These are phyloP conservation scores for Lophotriccus pileatus DNA, from an alignment of 2,797 vertebrate genomes.

Conservation along the genomic window DNA sequence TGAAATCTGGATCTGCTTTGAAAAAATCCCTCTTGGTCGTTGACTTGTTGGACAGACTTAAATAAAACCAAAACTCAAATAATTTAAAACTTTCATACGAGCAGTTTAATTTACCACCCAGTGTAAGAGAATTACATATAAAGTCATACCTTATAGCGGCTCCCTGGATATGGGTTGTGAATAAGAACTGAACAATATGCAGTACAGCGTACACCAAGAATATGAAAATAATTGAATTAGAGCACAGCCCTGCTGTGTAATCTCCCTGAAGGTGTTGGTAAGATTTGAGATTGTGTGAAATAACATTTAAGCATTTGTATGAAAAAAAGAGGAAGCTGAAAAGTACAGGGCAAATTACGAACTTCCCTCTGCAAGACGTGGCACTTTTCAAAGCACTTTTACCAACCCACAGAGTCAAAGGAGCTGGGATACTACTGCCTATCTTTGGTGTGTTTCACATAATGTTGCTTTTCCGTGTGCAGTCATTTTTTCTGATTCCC, in stretches of 20 bases:
- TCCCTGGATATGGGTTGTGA: background rate
- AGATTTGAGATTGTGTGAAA: background rate
- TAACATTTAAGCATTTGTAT: background rate
- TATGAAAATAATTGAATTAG: background rate
- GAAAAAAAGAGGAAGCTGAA: background rate
- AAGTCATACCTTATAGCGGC: background rate
- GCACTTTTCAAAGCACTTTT: background rate
- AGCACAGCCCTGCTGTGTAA: background rate
- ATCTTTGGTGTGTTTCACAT: rapidly evolving
- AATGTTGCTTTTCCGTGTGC: background rate
- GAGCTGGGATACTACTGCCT: background rate
- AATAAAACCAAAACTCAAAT: slow-evolving; percentile 33
- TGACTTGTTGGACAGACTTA: background rate
- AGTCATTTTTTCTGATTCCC: background rate
- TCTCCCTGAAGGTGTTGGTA: background rate
- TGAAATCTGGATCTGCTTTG: slow-evolving; percentile 53
- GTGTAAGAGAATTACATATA: background rate
- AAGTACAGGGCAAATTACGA: background rate
- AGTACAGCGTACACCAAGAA: background rate
- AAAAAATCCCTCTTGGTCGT: background rate
- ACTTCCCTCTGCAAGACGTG: background rate
- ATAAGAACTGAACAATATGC: background rate
- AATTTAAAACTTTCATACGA: background rate
- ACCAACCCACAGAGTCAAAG: background rate
- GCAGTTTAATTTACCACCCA: background rate